Conservation (phyloP, 2,113 vertebrate genomes). For the Onychorhynchus coronatus region DNA sequence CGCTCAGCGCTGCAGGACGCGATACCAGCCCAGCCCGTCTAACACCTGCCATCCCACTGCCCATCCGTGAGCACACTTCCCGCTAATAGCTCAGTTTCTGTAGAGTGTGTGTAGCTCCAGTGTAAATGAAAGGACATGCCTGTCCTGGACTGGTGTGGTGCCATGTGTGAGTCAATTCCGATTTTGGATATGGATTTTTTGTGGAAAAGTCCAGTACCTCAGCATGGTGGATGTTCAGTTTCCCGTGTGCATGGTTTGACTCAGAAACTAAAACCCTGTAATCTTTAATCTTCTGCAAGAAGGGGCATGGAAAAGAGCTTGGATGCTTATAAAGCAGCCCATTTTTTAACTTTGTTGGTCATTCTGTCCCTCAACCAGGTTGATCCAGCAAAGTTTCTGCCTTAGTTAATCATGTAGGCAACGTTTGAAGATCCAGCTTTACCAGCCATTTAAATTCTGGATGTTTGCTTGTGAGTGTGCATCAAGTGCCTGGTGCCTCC, state of each 20-base stretch:
- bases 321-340: neutral
- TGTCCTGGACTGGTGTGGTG: neutral
- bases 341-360: neutral
- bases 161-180: fast-evolving
- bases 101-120: neutral
- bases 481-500: fast-evolving
- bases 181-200: neutral
- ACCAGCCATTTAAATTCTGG: neutral
- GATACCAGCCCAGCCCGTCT: fast-evolving
- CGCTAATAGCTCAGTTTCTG: neutral
- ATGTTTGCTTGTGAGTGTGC: neutral
- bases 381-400: neutral
- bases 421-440: neutral
- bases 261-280: neutral
- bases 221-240: neutral
- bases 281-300: neutral
- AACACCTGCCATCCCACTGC: fast-evolving
- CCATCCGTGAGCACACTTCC: neutral
- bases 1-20: fast-evolving
- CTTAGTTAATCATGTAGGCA: neutral
- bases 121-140: neutral
- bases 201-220: neutral
- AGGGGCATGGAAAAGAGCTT: fast-evolving
- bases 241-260: fast-evolving
- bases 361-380: neutral